Evolutionary conservation across 2,797 vertebrate genomes (phyloP), one percentile per base, ranked within the genome.

Genomic region (Manis crassicaudata): DNA sequence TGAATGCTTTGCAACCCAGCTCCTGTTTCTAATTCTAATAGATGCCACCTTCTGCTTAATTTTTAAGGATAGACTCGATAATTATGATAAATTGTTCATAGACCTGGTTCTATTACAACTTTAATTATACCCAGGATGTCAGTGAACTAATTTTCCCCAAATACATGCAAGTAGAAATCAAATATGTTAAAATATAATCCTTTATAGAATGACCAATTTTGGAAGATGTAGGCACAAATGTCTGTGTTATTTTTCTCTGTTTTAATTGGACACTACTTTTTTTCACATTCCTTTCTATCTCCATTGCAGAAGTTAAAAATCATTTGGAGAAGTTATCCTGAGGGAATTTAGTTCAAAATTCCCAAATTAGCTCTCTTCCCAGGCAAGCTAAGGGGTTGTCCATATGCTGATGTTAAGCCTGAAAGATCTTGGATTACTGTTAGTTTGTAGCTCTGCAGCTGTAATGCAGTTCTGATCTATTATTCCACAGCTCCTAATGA

Each of bases 361-460:
- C 95, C 86, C 87, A 96, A 97, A 98, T 98, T 96, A 98, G 97
- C 94, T 81, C 77, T 63, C 96, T 97, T 96, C 77, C 72, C 92
- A 18, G 93, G 93, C 97, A 92, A 96, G 76, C 88, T 46, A 75
- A 95, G 90, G 93, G 97, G 85, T 58, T 94, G 83, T 94, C 98
- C 98, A 98, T 98, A 98, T 98, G 98, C 96, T 98, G 96, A 96
- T 0, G 97, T 83, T 98, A 98, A 98, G 98, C 97, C 97, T 98
- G 96, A 98, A 97, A 98, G 98, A 98, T 96, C 97, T 97, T 98
- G 50, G 93, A 98, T 98, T 98, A 98, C 72, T 58, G 84, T 98
- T 92, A 97, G 96, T 97, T 97, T 97, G 95, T 98, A 97, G 96
- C 97, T 97, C 96, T 92, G 90, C 70, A 97, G 96, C 88, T 94